These are phyloP conservation scores for Leptogaster cylindrica DNA, from an alignment of 2,888 invertebrate species.

Conservation along the genomic window DNA sequence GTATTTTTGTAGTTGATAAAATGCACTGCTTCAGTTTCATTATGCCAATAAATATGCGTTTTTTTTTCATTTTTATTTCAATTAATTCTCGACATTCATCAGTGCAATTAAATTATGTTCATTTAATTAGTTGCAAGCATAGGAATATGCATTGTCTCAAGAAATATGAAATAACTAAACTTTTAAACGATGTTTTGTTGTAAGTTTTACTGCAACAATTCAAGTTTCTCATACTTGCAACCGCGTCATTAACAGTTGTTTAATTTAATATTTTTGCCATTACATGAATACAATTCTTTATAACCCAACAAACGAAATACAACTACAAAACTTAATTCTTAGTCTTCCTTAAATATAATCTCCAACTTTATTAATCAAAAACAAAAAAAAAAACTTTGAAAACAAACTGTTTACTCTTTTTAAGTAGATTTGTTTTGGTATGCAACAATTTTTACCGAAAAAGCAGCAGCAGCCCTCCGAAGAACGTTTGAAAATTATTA, in stretches of 20 bases:
- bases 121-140: too few species aligned
- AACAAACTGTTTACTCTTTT: slow-evolving; percentile 34
- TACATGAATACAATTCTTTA: slow-evolving; percentile 13
- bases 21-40: slow-evolving; percentile 10
- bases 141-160: too few species aligned
- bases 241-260: neutral
- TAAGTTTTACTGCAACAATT: neutral
- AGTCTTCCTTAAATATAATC: slow-evolving; percentile 17
- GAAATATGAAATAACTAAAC: neutral
- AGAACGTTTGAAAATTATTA: slow-evolving; percentile 95
- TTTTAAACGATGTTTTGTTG: neutral
- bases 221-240: neutral
- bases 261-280: too few species aligned
- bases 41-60: slow-evolving; percentile 15
- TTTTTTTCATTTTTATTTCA: slow-evolving; percentile 11
- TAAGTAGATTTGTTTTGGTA: slow-evolving; percentile 29
- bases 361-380: slow-evolving; percentile 26
- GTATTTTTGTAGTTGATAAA: slow-evolving; percentile 10
- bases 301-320: slow-evolving; percentile 23
- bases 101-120: too few species aligned
- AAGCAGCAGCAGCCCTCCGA: slow-evolving; percentile 87
- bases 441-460: slow-evolving; percentile 77
- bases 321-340: slow-evolving; percentile 23
- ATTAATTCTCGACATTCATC: too few species aligned
- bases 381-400: slow-evolving; percentile 5